These are phyloP conservation scores for Oryzias melastigma DNA, from an alignment of 2,113 vertebrate genomes.

Conservation along the genomic window DNA sequence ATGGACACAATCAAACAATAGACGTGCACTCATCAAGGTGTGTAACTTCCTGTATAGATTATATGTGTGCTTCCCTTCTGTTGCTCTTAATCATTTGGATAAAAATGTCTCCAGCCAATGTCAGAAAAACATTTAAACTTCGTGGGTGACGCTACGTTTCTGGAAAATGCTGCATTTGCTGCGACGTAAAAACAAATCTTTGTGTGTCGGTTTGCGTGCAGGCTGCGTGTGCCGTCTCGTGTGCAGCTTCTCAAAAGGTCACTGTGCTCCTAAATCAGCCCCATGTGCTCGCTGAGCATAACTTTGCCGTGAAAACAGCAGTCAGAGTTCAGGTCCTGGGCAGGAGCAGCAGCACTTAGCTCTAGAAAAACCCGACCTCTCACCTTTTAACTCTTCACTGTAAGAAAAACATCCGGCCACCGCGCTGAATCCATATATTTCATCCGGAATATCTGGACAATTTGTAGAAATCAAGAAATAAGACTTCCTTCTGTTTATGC, in stretches of 20 bases:
- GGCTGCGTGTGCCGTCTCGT: neutral
- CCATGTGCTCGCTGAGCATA: neutral
- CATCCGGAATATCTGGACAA: slow-evolving; percentile 5
- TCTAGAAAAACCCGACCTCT: slow-evolving; percentile 10
- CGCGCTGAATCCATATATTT: neutral
- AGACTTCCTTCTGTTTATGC: neutral
- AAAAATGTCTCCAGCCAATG: slow-evolving; percentile 22
- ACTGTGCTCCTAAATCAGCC: slow-evolving; percentile 2
- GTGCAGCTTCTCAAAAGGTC: slow-evolving; percentile 2
- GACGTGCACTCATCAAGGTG: slow-evolving; percentile 57
- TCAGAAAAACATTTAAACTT: slow-evolving; percentile 6
- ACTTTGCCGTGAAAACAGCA: neutral
- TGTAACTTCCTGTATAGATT: slow-evolving; percentile 43
- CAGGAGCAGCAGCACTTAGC: neutral
- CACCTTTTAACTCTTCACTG: slow-evolving; percentile 11
- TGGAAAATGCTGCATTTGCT: too few species aligned
- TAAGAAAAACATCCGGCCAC: slow-evolving; percentile 12
- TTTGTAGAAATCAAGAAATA: slow-evolving; percentile 6
- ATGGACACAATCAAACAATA: slow-evolving; percentile 35
- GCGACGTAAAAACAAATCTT: neutral
- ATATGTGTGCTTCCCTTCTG: slow-evolving; percentile 46
- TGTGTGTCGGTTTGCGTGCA: neutral
- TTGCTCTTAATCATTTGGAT: slow-evolving; percentile 17
- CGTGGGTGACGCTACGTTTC: neutral
- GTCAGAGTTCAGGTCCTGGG: slow-evolving; percentile 5